Conservation (phyloP, 2,888 invertebrate species). For the Eumerus sabulonum region DNA sequence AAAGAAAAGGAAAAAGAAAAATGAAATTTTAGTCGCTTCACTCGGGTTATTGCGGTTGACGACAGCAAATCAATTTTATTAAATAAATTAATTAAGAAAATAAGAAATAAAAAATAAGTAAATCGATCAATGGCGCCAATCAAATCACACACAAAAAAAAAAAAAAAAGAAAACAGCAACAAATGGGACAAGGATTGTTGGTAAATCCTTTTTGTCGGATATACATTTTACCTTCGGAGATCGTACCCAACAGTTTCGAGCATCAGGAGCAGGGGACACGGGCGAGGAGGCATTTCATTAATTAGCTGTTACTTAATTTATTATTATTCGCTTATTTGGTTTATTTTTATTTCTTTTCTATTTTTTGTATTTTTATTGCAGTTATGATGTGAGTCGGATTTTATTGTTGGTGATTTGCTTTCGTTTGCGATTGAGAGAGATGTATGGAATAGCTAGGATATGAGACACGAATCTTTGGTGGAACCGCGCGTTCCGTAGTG, state of each 20-base stretch:
- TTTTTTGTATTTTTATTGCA: slow-evolving; percentile 7
- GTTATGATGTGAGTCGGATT: not conserved
- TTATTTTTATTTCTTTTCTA: slow-evolving; percentile 16
- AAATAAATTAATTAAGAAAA: slow-evolving; percentile 11
- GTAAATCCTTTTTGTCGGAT: slow-evolving; percentile 24
- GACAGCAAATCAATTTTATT: slow-evolving; percentile 38
- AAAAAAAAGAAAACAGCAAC: slow-evolving; percentile 37
- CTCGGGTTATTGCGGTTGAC: slow-evolving; percentile 45
- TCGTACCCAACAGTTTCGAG: slow-evolving; percentile 78
- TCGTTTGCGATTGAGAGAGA: slow-evolving; percentile 3
- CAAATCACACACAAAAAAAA: slow-evolving; percentile 61
- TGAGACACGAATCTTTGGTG: slow-evolving; percentile 77
- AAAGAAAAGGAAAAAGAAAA: slow-evolving; percentile 35
- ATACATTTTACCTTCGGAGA: slow-evolving; percentile 78
- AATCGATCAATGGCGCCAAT: slow-evolving; percentile 47
- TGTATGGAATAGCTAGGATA: slow-evolving; percentile 74
- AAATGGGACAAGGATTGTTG: slow-evolving; percentile 16
- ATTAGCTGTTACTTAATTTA: slow-evolving; percentile 55
- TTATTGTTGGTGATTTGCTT: not conserved
- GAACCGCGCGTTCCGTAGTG: slow-evolving; percentile 72
- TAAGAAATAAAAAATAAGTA: slow-evolving; percentile 19
- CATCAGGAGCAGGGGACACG: slow-evolving; percentile 55
- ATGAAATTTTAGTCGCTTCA: slow-evolving; percentile 31
- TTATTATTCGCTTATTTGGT: slow-evolving; percentile 44
- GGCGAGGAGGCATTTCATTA: slow-evolving; percentile 41